Evolutionary conservation across 2,888 invertebrate species (phyloP).

Genomic region (Cylloceria caligata): DNA sequence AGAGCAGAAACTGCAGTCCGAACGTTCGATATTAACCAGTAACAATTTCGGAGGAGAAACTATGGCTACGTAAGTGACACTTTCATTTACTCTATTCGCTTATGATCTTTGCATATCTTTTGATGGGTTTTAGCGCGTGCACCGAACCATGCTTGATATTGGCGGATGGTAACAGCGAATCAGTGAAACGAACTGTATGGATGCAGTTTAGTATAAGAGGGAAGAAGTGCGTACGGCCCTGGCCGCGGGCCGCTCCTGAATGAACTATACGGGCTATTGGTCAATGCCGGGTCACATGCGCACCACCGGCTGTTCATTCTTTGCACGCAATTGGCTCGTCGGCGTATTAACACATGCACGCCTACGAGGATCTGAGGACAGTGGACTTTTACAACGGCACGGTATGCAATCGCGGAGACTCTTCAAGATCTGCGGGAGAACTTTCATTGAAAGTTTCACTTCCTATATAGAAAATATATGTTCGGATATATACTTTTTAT

Average conservation of each 20-base stretch:
- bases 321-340: constrained; percentile 67
- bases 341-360: constrained; percentile 8
- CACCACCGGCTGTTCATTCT: constrained; percentile 73
- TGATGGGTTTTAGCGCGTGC: not conserved
- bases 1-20: constrained; percentile 22
- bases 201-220: not conserved
- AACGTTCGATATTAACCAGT: not conserved
- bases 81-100: not conserved
- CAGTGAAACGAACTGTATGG: constrained; percentile 4
- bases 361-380: not conserved
- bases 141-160: too few relatives aligned
- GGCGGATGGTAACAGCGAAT: constrained; percentile 21
- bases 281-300: constrained; percentile 72
- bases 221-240: constrained; percentile 60
- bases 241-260: constrained; percentile 70
- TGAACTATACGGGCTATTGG: constrained; percentile 74
- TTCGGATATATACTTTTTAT: not conserved
- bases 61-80: not conserved
- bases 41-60: constrained; percentile 1
- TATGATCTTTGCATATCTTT: not conserved
- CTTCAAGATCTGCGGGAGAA: not conserved
- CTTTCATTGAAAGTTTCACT: not conserved
- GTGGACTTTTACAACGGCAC: not conserved
- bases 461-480: not conserved
- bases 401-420: not conserved